Evolutionary conservation across 2,888 invertebrate species (phyloP).

Genomic region (Pediacus dermestoides): DNA sequence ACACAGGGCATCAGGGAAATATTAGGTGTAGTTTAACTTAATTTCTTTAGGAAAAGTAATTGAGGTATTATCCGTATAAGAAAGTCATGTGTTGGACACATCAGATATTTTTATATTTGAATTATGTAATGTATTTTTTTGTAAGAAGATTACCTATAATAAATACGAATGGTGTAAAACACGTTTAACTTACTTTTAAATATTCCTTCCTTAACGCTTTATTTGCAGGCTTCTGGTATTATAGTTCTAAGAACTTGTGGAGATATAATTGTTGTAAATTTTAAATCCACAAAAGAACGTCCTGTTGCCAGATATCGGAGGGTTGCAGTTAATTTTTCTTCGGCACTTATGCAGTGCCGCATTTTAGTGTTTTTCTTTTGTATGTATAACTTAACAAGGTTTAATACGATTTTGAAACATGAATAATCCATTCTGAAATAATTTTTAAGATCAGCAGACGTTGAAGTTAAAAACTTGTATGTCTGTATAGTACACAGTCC

Average conservation of each 20-base stretch:
- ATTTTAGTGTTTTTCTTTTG: neutral
- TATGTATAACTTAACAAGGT: neutral
- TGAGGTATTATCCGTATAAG: too few relatives aligned
- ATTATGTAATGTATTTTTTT: neutral
- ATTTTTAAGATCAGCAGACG: neutral
- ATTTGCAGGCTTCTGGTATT: constrained; percentile 1
- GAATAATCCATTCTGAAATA: neutral
- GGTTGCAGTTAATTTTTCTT: constrained; percentile 1
- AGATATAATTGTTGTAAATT: neutral
- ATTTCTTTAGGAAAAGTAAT: too few relatives aligned
- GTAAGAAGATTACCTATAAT: neutral
- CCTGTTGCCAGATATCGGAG: constrained; percentile 1
- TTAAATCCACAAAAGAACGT: neutral
- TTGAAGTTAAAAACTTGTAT: too few relatives aligned
- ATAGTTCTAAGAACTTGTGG: constrained; percentile 1
- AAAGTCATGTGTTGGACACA: neutral
- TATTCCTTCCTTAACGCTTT: neutral
- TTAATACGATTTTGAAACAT: neutral
- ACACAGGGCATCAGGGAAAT: too few relatives aligned
- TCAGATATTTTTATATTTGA: neutral
- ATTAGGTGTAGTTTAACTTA: too few relatives aligned
- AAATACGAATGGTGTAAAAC: too few relatives aligned
- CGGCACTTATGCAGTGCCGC: neutral
- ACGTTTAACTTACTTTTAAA: neutral
- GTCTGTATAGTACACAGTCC: too few relatives aligned